These are phyloP conservation scores for Oscheius sp. DNA, from an alignment of 1,140 invertebrate genomes.

Conservation along the genomic window DNA sequence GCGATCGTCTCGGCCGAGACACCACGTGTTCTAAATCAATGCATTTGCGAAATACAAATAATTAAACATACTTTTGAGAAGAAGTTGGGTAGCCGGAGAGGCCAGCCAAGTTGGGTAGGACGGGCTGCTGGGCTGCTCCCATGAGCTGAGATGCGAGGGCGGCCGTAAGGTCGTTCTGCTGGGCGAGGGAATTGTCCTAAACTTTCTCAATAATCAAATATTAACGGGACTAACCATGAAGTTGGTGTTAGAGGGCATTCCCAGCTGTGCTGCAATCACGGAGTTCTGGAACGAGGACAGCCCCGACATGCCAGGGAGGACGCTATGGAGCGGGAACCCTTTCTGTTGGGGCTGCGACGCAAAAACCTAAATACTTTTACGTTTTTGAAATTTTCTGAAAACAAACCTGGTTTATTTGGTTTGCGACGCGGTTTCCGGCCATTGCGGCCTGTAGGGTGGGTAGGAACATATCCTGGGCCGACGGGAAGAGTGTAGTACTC, in stretches of 20 bases:
- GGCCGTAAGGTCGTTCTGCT: not conserved
- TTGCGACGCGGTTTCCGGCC: not conserved
- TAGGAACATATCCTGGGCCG: not conserved
- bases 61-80: not conserved
- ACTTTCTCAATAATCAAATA: no score
- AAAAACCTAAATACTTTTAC: not conserved
- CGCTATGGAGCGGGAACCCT: not conserved
- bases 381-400: not conserved
- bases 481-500: not conserved
- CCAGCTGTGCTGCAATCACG: not conserved
- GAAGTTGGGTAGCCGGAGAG: not conserved
- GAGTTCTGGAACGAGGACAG: not conserved
- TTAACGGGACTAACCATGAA: no score
- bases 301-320: not conserved
- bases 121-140: not conserved
- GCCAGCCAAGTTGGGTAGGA: not conserved
- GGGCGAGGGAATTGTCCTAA: not conserved
- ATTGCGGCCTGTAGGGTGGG: not conserved
- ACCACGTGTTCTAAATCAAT: not conserved
- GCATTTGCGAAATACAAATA: no score
- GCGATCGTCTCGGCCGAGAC: not conserved
- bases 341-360: not conserved
- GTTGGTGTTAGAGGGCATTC: not conserved
- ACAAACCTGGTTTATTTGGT: not conserved
- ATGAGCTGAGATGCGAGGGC: not conserved